A percentile compares a stretch with the other conserved stretches of the same genome.
Conservation (phyloP, 2,113 vertebrate genomes). For the Xenopus tropicalis region DNA sequence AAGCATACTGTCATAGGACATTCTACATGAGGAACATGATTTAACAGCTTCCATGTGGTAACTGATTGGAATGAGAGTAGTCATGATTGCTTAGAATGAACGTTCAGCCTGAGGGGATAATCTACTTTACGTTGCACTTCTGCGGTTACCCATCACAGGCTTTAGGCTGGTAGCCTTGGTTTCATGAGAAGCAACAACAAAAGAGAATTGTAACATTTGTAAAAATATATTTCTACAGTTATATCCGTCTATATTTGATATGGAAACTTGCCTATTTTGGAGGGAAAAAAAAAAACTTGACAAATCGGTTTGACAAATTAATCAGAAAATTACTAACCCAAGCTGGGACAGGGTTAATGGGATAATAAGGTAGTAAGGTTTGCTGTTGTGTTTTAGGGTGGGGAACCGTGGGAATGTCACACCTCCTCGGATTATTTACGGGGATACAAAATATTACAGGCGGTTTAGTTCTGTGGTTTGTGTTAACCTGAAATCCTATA, state of each 20-base stretch:
- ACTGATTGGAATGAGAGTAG: too few species aligned
- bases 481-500: conserved; percentile 42
- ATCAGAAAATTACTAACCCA: not conserved
- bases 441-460: conserved; percentile 38
- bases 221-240: not conserved
- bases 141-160: too few species aligned
- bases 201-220: too few species aligned
- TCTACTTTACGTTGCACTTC: too few species aligned
- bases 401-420: conserved; percentile 43
- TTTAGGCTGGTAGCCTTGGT: too few species aligned
- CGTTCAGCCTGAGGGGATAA: too few species aligned
- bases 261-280: not conserved
- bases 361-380: conserved; percentile 5
- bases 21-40: too few species aligned
- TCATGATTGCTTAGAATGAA: too few species aligned
- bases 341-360: conserved; percentile 34
- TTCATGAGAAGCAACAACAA: too few species aligned
- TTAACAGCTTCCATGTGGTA: too few species aligned
- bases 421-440: conserved; percentile 41
- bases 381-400: conserved; percentile 36
- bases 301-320: not conserved
- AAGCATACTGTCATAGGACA: too few species aligned
- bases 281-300: not conserved
- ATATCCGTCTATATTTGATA: not conserved
- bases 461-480: conserved; percentile 41